Percentiles rank a stretch among this genome's conserved stretches.
phyloP scores from a whole-genome alignment of 1,140 invertebrate species.

The Lepidurus apus region DNA sequence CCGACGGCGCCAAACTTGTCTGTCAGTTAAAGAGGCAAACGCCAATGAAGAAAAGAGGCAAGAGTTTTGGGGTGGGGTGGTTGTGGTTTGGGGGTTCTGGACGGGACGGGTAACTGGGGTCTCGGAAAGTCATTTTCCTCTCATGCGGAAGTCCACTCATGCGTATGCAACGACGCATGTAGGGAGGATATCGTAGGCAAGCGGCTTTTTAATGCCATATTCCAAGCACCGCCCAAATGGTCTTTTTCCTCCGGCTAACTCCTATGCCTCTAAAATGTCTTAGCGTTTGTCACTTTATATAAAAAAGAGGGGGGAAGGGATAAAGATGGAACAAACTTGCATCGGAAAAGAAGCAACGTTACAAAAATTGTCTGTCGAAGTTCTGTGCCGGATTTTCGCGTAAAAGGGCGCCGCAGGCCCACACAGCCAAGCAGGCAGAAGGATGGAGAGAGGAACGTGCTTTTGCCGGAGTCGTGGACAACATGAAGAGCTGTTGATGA shows the following conservation, averaged over 20 bases:
- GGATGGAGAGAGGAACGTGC: slow-evolving; percentile 7
- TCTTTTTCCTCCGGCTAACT: slow-evolving; percentile 7
- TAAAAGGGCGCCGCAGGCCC: no score
- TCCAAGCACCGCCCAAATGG: not conserved
- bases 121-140: not conserved
- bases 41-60: not conserved
- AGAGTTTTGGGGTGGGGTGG: not conserved
- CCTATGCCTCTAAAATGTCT: not conserved
- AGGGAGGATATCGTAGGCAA: slow-evolving; percentile 2
- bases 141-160: slow-evolving; percentile 1
- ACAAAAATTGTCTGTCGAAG: no score
- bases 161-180: slow-evolving; percentile 17
- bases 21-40: slow-evolving; percentile 8
- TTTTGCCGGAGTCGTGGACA: not conserved
- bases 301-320: not conserved
- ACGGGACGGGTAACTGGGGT: no score
- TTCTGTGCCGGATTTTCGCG: no score
- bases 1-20: slow-evolving; percentile 17
- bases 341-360: no score
- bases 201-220: slow-evolving; percentile 5
- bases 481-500: slow-evolving; percentile 18
- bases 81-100: not conserved
- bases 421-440: not conserved
- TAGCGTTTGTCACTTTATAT: not conserved
- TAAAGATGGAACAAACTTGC: no score